Evolutionary conservation across 2,797 vertebrate species (phyloP).

Genomic region (Pagetopsis macropterus): DNA sequence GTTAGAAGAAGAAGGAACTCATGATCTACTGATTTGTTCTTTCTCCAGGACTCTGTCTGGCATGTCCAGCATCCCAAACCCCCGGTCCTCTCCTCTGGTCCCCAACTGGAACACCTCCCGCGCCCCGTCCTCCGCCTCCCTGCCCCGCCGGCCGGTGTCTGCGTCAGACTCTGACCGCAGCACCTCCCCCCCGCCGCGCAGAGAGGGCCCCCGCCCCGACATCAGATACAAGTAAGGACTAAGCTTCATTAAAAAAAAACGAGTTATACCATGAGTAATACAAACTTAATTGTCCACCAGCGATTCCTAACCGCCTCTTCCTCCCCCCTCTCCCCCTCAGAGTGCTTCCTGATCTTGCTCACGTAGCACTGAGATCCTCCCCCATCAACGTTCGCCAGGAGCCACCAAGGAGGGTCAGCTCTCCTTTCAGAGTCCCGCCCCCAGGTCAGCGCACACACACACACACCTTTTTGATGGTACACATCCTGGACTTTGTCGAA

Average conservation of each 20-base stretch:
- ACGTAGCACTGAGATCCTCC: constrained; percentile 54
- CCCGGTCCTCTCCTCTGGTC: constrained; percentile 71
- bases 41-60: constrained; percentile 76
- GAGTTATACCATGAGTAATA: too few species aligned
- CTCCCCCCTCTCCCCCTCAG: neutral
- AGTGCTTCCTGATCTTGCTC: constrained; percentile 80
- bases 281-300: too few species aligned
- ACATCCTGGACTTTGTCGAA: constrained; percentile 1
- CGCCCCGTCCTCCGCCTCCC: constrained; percentile 70
- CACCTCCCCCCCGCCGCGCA: constrained; percentile 67
- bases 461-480: neutral
- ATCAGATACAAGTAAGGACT: constrained; percentile 82
- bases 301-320: neutral
- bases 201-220: constrained; percentile 66
- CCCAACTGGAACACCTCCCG: constrained; percentile 60
- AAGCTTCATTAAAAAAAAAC: neutral
- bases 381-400: constrained; percentile 73
- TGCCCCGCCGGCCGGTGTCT: constrained; percentile 79
- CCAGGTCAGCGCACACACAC: constrained; percentile 69
- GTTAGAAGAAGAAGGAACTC: neutral
- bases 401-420: constrained; percentile 69
- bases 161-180: constrained; percentile 84
- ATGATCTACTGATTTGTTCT: neutral
- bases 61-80: constrained; percentile 79
- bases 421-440: constrained; percentile 74